Evolutionary conservation across 1,140 invertebrate species (phyloP), one percentile per base, ranked within the genome.

Genomic region (Samia ricini): DNA sequence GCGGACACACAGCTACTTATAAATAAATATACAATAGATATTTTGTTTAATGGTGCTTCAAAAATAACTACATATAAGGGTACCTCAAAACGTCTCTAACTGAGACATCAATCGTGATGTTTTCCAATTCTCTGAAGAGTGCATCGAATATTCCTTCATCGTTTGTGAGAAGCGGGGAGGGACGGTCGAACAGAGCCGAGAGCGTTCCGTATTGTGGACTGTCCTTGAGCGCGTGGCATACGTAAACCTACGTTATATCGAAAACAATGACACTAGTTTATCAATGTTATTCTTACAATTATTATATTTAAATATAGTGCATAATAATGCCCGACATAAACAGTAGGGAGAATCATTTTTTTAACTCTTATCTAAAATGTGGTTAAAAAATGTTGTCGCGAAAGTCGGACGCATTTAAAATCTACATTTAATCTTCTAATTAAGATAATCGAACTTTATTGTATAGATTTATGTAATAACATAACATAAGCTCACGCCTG

Each of bases 211-310:
- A 95, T 49, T 92, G 79, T 2, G 92, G 91, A 23, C 88, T 82
- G 52, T 93, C 93, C 77, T 94, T 93, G 2, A 95, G 78, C 0
- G 94, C 91, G 52, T 92, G 91, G 66, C 94, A 95, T 15, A 95
- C 81, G 63, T 94, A 93, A 18, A 92, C 84, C 86, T 94, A 68
- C 55, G 69, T 73, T 36, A 29, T n/a, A n/a, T n/a, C n/a, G n/a
- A n/a, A n/a, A n/a, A n/a, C n/a, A n/a, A n/a, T n/a, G n/a, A n/a
- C n/a, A n/a, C n/a, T n/a, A n/a, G 4, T 54, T 60, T 55, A 57
- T 4, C 7, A 1, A 42, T 52, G 8, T 18, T 18, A 20, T 52
- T 18, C 20, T 7, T 18, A n/a, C 12, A 20, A 51, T n/a, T 51
- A 51, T 15, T 18, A 51, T 51, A 51, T 8, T 20, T 42, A 10